These are phyloP conservation scores for Procambarus clarkii DNA, from an alignment of 1,140 invertebrate species.

Conservation along the genomic window DNA sequence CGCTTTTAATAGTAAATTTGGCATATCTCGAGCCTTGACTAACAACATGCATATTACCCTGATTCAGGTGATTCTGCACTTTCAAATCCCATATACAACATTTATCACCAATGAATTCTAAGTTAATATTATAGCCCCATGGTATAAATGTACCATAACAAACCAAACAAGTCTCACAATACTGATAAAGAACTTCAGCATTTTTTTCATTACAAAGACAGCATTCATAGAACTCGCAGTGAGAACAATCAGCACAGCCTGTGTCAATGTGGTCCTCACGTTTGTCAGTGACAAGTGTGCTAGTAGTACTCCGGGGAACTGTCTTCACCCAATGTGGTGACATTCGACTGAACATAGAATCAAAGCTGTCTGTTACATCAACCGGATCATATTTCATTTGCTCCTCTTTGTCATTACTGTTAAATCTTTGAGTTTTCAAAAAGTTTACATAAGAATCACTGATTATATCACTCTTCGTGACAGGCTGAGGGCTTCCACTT, in stretches of 20 bases:
- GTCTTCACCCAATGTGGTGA: not conserved
- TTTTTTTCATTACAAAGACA: slow-evolving; percentile 18
- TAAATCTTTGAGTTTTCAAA: not conserved
- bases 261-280: not conserved
- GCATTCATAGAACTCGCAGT: slow-evolving; percentile 14
- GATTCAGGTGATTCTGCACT: not conserved
- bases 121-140: slow-evolving; percentile 32
- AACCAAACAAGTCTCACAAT: slow-evolving; percentile 36
- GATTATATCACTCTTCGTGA: not conserved
- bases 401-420: not conserved
- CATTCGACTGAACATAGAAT: not conserved
- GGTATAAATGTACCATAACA: slow-evolving; percentile 45
- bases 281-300: not conserved
- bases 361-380: not conserved
- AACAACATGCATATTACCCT: slow-evolving; percentile 24
- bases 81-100: slow-evolving; percentile 19
- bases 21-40: slow-evolving; percentile 10
- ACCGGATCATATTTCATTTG: not conserved
- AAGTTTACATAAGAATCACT: not conserved
- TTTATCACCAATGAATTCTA: slow-evolving; percentile 35
- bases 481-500: not conserved
- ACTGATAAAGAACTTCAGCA: slow-evolving; percentile 22
- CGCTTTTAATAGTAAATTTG: not conserved
- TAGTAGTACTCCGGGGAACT: not conserved
- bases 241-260: not conserved